phyloP scores from a whole-genome alignment of 1,140 invertebrate genomes.

The Chelonus insularis region DNA sequence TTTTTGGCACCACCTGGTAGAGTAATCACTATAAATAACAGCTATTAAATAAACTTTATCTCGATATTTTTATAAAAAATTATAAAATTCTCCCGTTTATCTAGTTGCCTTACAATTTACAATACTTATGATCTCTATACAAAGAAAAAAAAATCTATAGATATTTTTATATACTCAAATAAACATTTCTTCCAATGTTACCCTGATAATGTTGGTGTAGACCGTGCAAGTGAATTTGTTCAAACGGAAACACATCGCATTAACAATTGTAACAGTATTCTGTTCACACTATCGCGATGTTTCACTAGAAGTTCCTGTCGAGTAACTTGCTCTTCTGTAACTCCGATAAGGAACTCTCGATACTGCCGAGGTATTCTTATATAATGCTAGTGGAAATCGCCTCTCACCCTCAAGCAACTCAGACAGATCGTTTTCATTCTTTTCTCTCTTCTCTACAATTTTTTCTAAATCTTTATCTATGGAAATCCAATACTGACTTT shows the following conservation, averaged over 20 bases:
- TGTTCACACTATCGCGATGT: constrained; percentile 12
- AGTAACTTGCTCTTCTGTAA: constrained; percentile 12
- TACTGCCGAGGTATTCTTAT: neutral
- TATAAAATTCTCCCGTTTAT: no score
- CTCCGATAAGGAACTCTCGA: constrained; percentile 24
- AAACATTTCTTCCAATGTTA: no score
- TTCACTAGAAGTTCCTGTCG: constrained; percentile 9
- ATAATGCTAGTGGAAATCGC: neutral
- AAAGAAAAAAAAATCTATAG: neutral
- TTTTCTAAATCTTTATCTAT: constrained; percentile 4
- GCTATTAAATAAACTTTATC: no score
- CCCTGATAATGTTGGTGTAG: no score
- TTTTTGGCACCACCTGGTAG: no score
- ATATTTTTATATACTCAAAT: no score
- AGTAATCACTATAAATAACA: no score
- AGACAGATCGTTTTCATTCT: constrained; percentile 15
- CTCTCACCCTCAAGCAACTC: neutral
- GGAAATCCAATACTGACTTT: constrained; percentile 19
- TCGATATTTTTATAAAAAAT: no score
- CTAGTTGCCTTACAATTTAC: no score
- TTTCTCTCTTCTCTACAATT: neutral
- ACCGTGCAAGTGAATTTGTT: neutral
- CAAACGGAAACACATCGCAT: constrained; percentile 8
- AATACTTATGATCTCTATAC: no score
- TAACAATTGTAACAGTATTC: constrained; percentile 22